Base-by-base conservation (phyloP, 2,797 vertebrate species). In the Acanthurus leucopareius region DNA sequence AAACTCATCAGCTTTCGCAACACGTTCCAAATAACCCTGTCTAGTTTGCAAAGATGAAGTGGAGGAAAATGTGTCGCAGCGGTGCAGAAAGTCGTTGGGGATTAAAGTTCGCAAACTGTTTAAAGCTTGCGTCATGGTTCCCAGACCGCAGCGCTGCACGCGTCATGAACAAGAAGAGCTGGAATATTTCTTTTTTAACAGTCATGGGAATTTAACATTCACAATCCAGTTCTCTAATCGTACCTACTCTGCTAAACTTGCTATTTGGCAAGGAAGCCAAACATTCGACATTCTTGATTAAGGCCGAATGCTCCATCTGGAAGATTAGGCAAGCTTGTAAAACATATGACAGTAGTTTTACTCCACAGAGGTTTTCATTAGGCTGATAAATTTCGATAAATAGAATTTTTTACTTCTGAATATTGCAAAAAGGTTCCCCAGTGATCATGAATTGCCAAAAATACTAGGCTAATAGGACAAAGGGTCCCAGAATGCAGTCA, bases 131-230 rank as follows among this genome's bases (percentile, higher is more conserved):
- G 78, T 91, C 91, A 91, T 82, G 74, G 86, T 69, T 88, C 78
- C 85, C 69, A 80, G 76, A 88, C 76, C 53, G 28, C 77, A 53
- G 81, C 4, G 35, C 73, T 61, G 76, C 83, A 81, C 61, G 45
- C 86, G 77, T 93, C 87, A 86, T n/a, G 10, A 88, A 49, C 64
- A 79, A 69, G 61, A 83, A 59, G 78, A 85, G 70, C 76, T 45
- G 75, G 86, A 89, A 90, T 81, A 35, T 84, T 88, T 85, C 80
- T 32, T 85, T 79, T 70, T 71, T 13, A 47, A 7, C 73, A 72
- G 74, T 93, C 91, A 86, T 89, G 85, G 88, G 89, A 93, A 93
- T 89, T 84, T 84, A 79, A 84, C 82, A 75, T 77, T 87, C 88
- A 65, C 75, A 83, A 82, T 86, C 71, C 63, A 51, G 74, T 69